Evolutionary conservation across 2,113 vertebrate species (phyloP), one percentile per base, ranked within the genome.

Genomic region (Sander vitreus): DNA sequence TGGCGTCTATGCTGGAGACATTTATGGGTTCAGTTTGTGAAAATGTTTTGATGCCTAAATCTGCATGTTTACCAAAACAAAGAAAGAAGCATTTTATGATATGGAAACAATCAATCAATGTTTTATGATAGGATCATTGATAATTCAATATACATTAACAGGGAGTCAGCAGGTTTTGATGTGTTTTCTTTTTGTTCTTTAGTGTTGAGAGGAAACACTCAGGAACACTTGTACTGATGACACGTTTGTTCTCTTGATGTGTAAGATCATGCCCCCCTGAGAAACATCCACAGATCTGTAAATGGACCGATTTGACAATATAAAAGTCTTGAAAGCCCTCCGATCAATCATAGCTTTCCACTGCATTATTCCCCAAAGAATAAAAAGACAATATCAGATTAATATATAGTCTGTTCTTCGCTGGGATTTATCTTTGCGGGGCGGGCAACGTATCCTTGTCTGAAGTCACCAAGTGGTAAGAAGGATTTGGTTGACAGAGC

Each of bases 321-420:
- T 87, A 69, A 84, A 89, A 89, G 82, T 93, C 89, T 85, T 78
- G 91, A 81, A 86, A 92, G 90, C 90, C 88, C 1, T 69, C 0
- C 67, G 71, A 91, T 96, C 89, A 94, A 93, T 93, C 87, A 94
- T 47, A 21, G 51, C 59, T 89, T 91, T 91, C 70, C 87, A 81
- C 74, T 71, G 43, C 88, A 89, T 92, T 91, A 67, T 94, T 95
- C 93, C 93, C 95, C 92, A 85, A 89, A 91, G 78, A 93, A 90
- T 74, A 86, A 87, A 86, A 85, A 76, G 81, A 93, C 89, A 93
- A 93, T 92, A 93, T 92, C 90, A 95, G 91, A 95, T 94, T 93
- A 88, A 96, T 95, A 91, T 87, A 87, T 91, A 89, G 90, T 87
- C 89, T 87, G 85, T 92, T 92, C 70, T 90, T 78, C 85, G 73